Evolutionary conservation across 2,113 vertebrate species (phyloP), one percentile per base, ranked within the genome.

Genomic region (Lipotes vexillifer): DNA sequence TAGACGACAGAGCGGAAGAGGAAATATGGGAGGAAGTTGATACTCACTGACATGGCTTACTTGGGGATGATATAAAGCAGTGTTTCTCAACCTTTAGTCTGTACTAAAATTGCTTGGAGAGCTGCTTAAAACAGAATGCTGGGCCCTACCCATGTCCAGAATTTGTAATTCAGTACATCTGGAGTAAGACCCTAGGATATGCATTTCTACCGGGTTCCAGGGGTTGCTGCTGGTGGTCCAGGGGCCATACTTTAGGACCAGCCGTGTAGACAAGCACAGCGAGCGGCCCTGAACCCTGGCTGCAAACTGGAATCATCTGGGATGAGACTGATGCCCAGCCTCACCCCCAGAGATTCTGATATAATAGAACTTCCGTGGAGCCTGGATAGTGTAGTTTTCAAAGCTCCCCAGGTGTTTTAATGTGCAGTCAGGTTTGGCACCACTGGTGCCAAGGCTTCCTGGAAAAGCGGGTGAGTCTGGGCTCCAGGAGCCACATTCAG

Each of bases 121-220:
- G 18, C n/a, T 33, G 69, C 13, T 61, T 83, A n/a, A 72, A 95
- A 95, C 29, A 49, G 14, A 29, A 31, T 17, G 15, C 31, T 17
- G 14, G 6, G 4, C 8, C 41, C 57, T 3, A 8, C 31, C 44
- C 8, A 23, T 6, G 8, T 5, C 6, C 61, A 9, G 1, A 59
- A 46, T 23, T 63, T 46, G 25, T 31, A 36, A 59, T 72, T 92
- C 72, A 5, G 23, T 46, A 38, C 8, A n/a, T 78, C 69, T 68
- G 36, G 20, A 18, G 46, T 46, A 9, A 66, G 23, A 41, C 41
- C 68, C 11, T 6, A 17, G 75, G 11, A 49, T 71, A 12, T 41
- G n/a, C 46, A 10, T 31, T 59, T 75, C 36, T 59, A 27, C 71
- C 49, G 23, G 31, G 23, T 23, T 84, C 15, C n/a, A 25, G 11